phyloP scores from a whole-genome alignment of 2,113 vertebrate genomes.

The Electrona antarctica region DNA sequence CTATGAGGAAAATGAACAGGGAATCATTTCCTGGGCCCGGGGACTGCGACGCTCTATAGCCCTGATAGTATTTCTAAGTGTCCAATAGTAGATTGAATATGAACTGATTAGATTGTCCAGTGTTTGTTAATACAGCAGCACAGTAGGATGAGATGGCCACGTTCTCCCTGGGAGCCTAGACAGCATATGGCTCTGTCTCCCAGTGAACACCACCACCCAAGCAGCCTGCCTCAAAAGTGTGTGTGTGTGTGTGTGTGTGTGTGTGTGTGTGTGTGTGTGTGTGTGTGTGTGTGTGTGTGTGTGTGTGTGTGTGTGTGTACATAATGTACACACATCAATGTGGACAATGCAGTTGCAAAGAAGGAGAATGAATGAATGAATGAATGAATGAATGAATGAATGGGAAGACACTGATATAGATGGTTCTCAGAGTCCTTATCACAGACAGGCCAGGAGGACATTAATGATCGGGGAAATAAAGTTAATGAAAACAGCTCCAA shows the following conservation, averaged over 20 bases:
- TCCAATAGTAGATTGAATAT: background rate
- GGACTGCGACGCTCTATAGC: too few species aligned
- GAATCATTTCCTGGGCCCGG: too few species aligned
- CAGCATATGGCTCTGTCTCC: slow-evolving; percentile 82
- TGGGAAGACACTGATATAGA: slow-evolving; percentile 11
- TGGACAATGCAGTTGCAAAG: background rate
- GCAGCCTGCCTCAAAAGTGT: slow-evolving; percentile 54
- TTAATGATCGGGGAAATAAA: slow-evolving; percentile 5
- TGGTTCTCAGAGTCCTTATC: slow-evolving; percentile 32
- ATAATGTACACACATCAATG: background rate
- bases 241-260: slow-evolving; percentile 36
- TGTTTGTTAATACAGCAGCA: slow-evolving; percentile 46
- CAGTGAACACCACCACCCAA: slow-evolving; percentile 75
- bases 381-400: background rate
- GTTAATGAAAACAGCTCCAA: slow-evolving; percentile 5
- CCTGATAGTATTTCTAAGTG: background rate
- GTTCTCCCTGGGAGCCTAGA: slow-evolving; percentile 74
- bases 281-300: background rate
- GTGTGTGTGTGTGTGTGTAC: background rate
- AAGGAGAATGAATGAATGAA: background rate
- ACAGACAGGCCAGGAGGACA: slow-evolving; percentile 16
- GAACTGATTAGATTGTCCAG: slow-evolving; percentile 1
- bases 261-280: slow-evolving; percentile 26
- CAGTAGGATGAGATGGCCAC: slow-evolving; percentile 45
- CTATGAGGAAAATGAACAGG: too few species aligned